Base-by-base conservation (phyloP, 2,113 vertebrate genomes). In the Rhinolophus sinicus region DNA sequence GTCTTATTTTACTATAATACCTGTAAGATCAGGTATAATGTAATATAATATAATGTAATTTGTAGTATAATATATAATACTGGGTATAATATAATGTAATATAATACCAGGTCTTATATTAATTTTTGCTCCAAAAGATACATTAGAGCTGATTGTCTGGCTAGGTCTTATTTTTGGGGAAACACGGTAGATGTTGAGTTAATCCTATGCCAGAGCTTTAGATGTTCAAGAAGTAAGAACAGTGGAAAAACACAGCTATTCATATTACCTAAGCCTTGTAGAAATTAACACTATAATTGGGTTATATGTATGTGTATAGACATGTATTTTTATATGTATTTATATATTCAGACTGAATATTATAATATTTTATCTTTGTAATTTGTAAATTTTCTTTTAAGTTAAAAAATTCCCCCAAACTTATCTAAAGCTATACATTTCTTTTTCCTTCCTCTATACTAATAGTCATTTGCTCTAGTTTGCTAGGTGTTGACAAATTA, bases 401-500 rank as follows among this genome's bases (percentile, higher is more conserved):
- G 0, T 85, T 93, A 84, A 40, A 80, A 38, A 58, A 12, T 14
- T 50, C 3, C 0, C 13, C 60, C 81, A 30, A 47, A 87, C 47
- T 19, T 11, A 4, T 33, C 10, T 88, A 62, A 62, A 11, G 5
- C n/a, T 90, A 5, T 11, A 24, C 3, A 78, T 73, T 9, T 93
- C 18, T 85, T 89, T 56, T 73, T 95, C 3, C 76, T 91, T 28
- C 10, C 28, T 90, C 9, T 87, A 24, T 12, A 69, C 13, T 97
- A 88, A 97, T 92, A n/a, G 60, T 58, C 84, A 24, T 96, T 62
- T 97, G 88, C 89, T 80, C 40, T 75, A 99, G 99, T 94, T 98
- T 99, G 95, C 98, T 99, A 98, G 99, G 99, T 96, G 99, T 99
- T 96, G 99, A 99, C 98, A 99, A 99, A 65, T 98, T 99, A 14